A percentile compares a stretch with the other conserved stretches of the same genome.
Evolutionary conservation across 1,140 invertebrate species (phyloP).

Genomic region (Bombus sylvicola): DNA sequence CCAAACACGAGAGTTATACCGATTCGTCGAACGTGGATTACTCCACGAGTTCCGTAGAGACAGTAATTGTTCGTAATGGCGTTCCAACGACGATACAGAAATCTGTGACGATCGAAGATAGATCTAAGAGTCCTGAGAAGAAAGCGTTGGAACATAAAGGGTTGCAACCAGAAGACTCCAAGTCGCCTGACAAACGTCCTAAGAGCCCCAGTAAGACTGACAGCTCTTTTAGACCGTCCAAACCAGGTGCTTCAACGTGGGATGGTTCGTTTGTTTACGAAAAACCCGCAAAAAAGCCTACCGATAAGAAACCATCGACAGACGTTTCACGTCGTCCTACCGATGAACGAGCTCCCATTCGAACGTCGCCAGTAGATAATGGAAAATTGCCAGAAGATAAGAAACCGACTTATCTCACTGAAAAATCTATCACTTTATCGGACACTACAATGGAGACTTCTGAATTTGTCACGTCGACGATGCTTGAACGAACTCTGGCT

Average conservation of each 20-base stretch:
- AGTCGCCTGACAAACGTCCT: constrained; percentile 16
- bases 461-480: constrained; percentile 46
- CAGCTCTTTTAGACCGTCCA: constrained; percentile 45
- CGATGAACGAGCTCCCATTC: not conserved
- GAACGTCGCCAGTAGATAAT: not conserved
- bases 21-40: constrained; percentile 67
- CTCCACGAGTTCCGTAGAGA: constrained; percentile 72
- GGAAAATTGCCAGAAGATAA: not conserved
- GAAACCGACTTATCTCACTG: constrained; percentile 6
- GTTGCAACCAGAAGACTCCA: not conserved
- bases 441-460: constrained; percentile 34
- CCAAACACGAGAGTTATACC: constrained; percentile 62
- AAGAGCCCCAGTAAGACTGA: constrained; percentile 22
- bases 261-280: constrained; percentile 66
- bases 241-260: constrained; percentile 64
- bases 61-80: constrained; percentile 71
- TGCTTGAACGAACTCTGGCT: constrained; percentile 6
- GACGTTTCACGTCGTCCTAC: not conserved
- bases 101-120: constrained; percentile 48
- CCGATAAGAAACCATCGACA: constrained; percentile 1
- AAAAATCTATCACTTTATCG: constrained; percentile 23
- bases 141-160: not conserved
- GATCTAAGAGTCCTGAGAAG: constrained; percentile 23
- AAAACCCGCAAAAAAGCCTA: constrained; percentile 30
- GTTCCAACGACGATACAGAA: constrained; percentile 65